Conservation (phyloP, 2,113 vertebrate species). For the Gila orcuttii region DNA sequence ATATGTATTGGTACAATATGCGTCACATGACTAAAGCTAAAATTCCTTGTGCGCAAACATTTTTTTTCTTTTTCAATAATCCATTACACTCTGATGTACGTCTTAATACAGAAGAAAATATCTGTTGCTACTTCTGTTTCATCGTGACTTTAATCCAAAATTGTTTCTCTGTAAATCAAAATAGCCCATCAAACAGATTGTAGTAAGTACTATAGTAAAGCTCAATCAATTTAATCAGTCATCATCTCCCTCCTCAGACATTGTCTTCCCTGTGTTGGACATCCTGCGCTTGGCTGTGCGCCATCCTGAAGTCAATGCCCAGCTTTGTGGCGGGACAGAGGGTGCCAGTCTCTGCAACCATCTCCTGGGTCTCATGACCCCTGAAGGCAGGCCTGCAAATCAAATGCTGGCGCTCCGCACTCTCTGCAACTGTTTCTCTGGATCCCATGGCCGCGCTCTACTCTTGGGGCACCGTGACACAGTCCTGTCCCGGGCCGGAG, state of each 20-base stretch:
- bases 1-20: too few species aligned
- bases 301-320: conserved; percentile 90
- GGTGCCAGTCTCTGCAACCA: conserved; percentile 86
- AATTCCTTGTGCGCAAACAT: too few species aligned
- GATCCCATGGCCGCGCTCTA: conserved; percentile 81
- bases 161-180: too few species aligned
- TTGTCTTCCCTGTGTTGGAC: conserved; percentile 95
- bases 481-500: conserved; percentile 85
- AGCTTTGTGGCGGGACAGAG: conserved; percentile 89
- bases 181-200: too few species aligned
- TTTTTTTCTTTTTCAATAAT: not conserved
- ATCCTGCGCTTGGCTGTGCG: conserved; percentile 92
- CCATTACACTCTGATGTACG: not conserved
- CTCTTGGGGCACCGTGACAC: conserved; percentile 89
- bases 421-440: conserved; percentile 94
- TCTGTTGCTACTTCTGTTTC: not conserved
- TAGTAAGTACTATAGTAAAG: too few species aligned
- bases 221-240: not conserved
- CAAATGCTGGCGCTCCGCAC: conserved; percentile 93
- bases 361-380: conserved; percentile 87
- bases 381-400: conserved; percentile 88
- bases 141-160: too few species aligned
- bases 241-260: conserved; percentile 75
- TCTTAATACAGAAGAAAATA: not conserved
- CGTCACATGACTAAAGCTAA: too few species aligned